phyloP scores from a whole-genome alignment of 2,113 vertebrate species.

The Sialia sialis region DNA sequence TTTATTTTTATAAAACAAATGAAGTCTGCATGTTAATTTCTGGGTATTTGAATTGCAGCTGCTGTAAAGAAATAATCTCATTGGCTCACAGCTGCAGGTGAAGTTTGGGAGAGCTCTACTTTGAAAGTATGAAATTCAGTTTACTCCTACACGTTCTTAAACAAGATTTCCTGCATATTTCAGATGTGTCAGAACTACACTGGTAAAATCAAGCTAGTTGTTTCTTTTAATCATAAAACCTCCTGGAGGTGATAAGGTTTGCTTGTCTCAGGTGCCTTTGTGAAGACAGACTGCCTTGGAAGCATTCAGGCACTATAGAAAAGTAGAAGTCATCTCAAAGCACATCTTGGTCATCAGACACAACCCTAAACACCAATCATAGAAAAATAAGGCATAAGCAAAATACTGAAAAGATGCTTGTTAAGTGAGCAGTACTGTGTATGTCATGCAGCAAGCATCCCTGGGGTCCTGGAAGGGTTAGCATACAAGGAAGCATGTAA shows the following conservation, averaged over 20 bases:
- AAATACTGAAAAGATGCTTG: not conserved
- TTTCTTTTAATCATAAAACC: not conserved
- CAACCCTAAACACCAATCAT: not conserved
- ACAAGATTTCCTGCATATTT: not conserved
- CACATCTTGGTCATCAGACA: not conserved
- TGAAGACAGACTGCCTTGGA: not conserved
- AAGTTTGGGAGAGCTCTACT: not conserved
- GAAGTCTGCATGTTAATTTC: not conserved
- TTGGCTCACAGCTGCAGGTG: not conserved
- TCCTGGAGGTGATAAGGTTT: not conserved
- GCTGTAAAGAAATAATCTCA: not conserved
- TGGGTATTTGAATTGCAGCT: not conserved
- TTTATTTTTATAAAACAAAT: not conserved
- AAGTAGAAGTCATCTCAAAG: not conserved
- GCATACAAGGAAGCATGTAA: not conserved
- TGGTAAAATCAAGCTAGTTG: not conserved
- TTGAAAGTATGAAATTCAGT: not conserved
- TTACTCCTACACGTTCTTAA: not conserved
- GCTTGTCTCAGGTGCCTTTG: not conserved
- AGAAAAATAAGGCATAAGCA: not conserved
- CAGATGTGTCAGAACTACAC: not conserved
- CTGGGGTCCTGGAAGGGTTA: not conserved
- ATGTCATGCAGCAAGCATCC: not conserved
- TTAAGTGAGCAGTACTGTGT: not conserved
- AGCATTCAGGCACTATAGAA: not conserved